Evolutionary conservation across 2,888 invertebrate genomes (phyloP), one percentile per base, ranked within the genome.

Genomic region (Xanthia icteritia): DNA sequence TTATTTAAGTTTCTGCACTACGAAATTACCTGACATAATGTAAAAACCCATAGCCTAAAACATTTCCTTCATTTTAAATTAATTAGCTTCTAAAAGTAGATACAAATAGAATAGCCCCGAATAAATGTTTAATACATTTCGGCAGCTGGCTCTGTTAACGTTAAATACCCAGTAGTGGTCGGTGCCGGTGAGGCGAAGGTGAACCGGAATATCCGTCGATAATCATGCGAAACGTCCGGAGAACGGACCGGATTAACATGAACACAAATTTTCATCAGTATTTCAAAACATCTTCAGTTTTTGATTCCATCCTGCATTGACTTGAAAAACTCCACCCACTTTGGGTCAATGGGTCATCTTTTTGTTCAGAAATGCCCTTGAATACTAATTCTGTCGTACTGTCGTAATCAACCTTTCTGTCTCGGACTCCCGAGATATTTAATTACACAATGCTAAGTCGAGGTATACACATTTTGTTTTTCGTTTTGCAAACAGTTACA

Each of bases 171-270:
- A n/a, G 39, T 42, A 60, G 51, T 54, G 20, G 45, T 36, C 54
- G 58, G 56, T 61, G 54, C 11, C 45, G 45, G 51, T n/a, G 48
- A 76, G 71, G 78, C 36, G 23, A 77, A 72, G 76, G 74, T 61
- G 79, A 76, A 79, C 86, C 77, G 81, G 86, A 86, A 88, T 81
- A 88, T 88, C 80, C 81, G 63, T 81, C 81, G 83, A 90, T 89
- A 88, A 91, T 91, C 91, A 91, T 90, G 89, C 85, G 89, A 88
- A 90, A 86, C 84, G 81, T 74, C 64, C 82, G 70, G 54, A 17
- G 42, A 36, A 58, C 31, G 31, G 1, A 45, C 56, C 4, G 27
- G 48, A 73, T 69, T 48, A 54, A 48, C 58, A 65, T 20, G n/a
- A 13, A 56, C 71, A 60, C 20, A 36, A 58, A 71, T 0, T 27